These are phyloP conservation scores for Oscheius sp. DNA, from an alignment of 2,888 invertebrate genomes.

Conservation along the genomic window DNA sequence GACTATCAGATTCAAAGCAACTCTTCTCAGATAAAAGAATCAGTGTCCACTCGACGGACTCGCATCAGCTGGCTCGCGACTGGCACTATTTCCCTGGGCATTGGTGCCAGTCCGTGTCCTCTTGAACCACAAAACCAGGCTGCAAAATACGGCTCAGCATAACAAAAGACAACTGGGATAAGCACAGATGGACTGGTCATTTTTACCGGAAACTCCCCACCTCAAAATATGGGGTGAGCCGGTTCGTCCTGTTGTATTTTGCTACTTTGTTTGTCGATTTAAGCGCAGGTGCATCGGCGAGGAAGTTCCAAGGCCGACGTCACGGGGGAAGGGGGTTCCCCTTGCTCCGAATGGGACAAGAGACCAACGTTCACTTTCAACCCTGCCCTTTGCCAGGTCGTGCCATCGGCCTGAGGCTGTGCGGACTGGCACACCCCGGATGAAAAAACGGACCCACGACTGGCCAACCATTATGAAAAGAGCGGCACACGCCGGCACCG, in stretches of 20 bases:
- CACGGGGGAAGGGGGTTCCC: not conserved
- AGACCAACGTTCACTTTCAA: not conserved
- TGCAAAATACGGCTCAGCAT: slow-evolving; percentile 40
- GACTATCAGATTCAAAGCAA: not conserved
- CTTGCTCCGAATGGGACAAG: not conserved
- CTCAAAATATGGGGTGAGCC: not conserved
- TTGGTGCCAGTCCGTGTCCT: slow-evolving; percentile 35
- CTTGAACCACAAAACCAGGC: slow-evolving; percentile 15
- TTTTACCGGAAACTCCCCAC: not conserved
- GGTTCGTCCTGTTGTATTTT: not conserved
- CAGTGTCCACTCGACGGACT: too few relatives aligned
- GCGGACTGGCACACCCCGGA: not conserved
- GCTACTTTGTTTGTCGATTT: too few relatives aligned
- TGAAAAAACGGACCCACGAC: slow-evolving; percentile 31
- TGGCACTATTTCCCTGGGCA: slow-evolving; percentile 33
- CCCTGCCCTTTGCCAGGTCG: not conserved
- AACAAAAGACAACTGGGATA: slow-evolving; percentile 18
- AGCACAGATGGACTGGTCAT: slow-evolving; percentile 16
- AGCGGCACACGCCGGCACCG: slow-evolving; percentile 31
- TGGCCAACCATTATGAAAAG: slow-evolving; percentile 29
- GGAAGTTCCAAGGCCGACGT: not conserved
- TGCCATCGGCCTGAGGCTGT: not conserved
- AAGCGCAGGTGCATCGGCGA: not conserved
- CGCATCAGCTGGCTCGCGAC: too few relatives aligned
- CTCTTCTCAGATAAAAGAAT: not conserved